Evolutionary conservation across 92 coral and sea anemone genomes (phyloP).

Genomic region (Muricea muricata): DNA sequence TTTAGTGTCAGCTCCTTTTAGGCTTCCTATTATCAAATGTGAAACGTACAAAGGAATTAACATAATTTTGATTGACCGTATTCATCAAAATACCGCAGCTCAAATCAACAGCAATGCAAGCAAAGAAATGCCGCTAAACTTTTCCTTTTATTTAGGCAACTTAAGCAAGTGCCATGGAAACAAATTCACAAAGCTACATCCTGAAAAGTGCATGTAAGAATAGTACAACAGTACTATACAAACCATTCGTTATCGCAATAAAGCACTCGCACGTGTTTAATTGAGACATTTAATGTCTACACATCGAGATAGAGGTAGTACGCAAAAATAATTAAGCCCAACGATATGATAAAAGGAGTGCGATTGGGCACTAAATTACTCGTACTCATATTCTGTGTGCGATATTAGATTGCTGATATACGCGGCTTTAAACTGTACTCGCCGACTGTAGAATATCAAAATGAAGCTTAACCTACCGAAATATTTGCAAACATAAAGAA

Average conservation of each 20-base stretch:
- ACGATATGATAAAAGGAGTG: not conserved
- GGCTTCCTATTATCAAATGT: not conserved
- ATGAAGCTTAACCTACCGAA: not conserved
- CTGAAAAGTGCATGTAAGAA: not conserved
- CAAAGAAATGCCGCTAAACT: not conserved
- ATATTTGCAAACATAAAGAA: constrained; percentile 24
- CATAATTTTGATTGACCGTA: not conserved
- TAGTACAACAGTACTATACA: not conserved
- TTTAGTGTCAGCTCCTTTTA: not conserved
- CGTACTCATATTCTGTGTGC: not conserved
- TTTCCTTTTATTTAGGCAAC: not conserved
- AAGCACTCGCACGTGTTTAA: not conserved
- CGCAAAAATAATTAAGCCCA: not conserved
- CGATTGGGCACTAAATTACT: not conserved
- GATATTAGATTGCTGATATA: not conserved
- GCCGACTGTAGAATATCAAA: not conserved
- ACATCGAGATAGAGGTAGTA: not conserved
- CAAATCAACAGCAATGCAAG: not conserved
- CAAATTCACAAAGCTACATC: not conserved
- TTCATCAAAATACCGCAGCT: not conserved
- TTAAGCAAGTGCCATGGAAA: not conserved
- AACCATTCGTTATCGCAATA: not conserved
- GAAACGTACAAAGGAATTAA: not conserved
- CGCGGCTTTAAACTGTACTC: not conserved
- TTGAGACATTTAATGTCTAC: not conserved